phyloP scores from a whole-genome alignment of 1,140 invertebrate genomes.

The Scaptomyza graminum region DNA sequence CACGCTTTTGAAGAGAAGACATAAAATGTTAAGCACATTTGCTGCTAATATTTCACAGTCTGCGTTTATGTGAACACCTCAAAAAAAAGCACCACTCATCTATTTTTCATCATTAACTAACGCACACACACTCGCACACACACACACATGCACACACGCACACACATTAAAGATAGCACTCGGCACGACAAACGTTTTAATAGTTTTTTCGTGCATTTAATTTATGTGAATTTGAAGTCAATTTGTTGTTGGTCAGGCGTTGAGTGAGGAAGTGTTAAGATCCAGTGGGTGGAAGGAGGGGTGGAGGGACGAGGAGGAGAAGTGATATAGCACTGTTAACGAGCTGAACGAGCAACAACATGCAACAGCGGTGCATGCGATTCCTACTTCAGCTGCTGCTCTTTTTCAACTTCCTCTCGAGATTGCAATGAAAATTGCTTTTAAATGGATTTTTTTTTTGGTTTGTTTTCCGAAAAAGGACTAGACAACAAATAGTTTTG shows the following conservation, averaged over 20 bases:
- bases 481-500: constrained; percentile 23
- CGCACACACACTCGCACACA: constrained; percentile 26
- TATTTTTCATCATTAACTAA: constrained; percentile 73
- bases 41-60: constrained; percentile 21
- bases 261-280: background rate
- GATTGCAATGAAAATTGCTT: constrained; percentile 72
- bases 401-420: background rate
- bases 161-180: constrained; percentile 9
- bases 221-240: constrained; percentile 74
- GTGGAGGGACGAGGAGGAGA: no score
- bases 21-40: constrained; percentile 51
- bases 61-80: constrained; percentile 21
- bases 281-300: background rate
- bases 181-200: constrained; percentile 69
- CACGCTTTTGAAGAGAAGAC: constrained; percentile 14
- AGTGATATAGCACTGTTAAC: constrained; percentile 21
- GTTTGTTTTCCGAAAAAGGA: constrained; percentile 10
- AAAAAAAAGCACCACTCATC: constrained; percentile 31
- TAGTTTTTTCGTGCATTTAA: constrained; percentile 79
- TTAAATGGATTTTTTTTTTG: constrained; percentile 66
- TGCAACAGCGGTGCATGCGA: constrained; percentile 19
- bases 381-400: constrained; percentile 19
- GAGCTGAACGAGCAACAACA: constrained; percentile 13
- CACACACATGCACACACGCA: constrained; percentile 11
- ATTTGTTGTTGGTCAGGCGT: constrained; percentile 24